phyloP scores from a whole-genome alignment of 2,113 vertebrate species.

The Sceloporus tristichus region DNA sequence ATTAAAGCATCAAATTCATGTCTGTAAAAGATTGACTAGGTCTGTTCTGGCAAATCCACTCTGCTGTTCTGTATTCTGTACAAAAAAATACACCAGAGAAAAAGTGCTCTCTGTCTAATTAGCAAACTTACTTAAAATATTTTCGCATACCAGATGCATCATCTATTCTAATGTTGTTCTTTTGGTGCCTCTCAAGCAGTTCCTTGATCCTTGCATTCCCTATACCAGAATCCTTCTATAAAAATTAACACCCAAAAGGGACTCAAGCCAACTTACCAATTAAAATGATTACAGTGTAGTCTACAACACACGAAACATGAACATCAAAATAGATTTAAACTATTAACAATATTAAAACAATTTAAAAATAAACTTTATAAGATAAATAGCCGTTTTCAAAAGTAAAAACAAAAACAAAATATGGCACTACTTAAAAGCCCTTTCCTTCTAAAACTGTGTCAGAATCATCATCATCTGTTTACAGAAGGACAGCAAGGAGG shows the following conservation, averaged over 20 bases:
- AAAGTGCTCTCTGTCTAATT: background rate
- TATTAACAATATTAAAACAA: too few species aligned
- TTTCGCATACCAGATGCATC: background rate
- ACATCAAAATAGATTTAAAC: too few species aligned
- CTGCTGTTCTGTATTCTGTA: background rate
- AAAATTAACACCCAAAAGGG: background rate
- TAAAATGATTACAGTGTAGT: too few species aligned
- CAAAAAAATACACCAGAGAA: background rate
- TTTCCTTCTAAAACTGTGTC: too few species aligned
- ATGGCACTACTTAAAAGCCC: too few species aligned
- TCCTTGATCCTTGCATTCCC: background rate
- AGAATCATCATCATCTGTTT: too few species aligned
- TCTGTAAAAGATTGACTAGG: background rate
- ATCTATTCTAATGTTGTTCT: background rate
- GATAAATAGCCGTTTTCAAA: too few species aligned
- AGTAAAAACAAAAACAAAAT: too few species aligned
- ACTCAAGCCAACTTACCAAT: background rate
- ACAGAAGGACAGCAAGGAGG: too few species aligned
- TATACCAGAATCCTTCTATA: background rate
- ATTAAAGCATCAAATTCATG: background rate
- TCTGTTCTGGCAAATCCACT: background rate
- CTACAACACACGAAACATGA: too few species aligned
- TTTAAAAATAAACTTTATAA: too few species aligned
- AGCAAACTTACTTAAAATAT: background rate
- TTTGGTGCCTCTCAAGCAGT: too few species aligned